phyloP scores from a whole-genome alignment of 2,797 vertebrate species.

The Rhinatrema bivittatum region DNA sequence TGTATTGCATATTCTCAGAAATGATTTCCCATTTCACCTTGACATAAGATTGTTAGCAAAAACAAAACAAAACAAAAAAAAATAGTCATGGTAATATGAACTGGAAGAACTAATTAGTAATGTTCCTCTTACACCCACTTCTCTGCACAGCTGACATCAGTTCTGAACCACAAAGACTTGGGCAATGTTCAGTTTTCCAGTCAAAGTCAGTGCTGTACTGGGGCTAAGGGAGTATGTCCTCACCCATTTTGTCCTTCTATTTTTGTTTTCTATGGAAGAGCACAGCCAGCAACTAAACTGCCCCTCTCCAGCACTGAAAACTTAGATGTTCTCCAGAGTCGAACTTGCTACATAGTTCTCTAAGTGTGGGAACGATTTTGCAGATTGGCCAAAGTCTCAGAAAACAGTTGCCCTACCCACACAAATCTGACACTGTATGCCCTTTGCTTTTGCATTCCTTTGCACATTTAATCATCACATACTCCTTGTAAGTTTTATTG shows the following conservation, averaged over 20 bases:
- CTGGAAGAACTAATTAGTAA: background rate
- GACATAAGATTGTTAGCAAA: background rate
- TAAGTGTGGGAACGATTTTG: background rate
- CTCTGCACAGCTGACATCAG: background rate
- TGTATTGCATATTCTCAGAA: background rate
- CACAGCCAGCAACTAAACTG: background rate
- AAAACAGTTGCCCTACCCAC: constrained; percentile 4
- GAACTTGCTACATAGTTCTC: constrained; percentile 5
- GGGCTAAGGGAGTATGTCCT: background rate
- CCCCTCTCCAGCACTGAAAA: background rate
- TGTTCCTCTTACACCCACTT: accelerated
- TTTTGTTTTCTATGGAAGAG: background rate
- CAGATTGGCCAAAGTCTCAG: constrained; percentile 6
- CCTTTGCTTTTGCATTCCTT: constrained; percentile 6
- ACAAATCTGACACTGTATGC: background rate
- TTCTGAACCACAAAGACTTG: background rate
- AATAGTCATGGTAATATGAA: accelerated
- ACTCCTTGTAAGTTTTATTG: constrained; percentile 2
- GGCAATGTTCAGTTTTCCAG: background rate
- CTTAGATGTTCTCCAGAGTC: background rate
- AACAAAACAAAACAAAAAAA: accelerated
- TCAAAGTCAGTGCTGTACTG: background rate
- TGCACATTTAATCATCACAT: constrained; percentile 5
- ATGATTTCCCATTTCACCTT: background rate
- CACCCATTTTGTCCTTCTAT: background rate